Percentiles rank a stretch among this genome's conserved stretches.
Conservation (phyloP, 2,113 vertebrate species). For the Dendropsophus ebraccatus region DNA sequence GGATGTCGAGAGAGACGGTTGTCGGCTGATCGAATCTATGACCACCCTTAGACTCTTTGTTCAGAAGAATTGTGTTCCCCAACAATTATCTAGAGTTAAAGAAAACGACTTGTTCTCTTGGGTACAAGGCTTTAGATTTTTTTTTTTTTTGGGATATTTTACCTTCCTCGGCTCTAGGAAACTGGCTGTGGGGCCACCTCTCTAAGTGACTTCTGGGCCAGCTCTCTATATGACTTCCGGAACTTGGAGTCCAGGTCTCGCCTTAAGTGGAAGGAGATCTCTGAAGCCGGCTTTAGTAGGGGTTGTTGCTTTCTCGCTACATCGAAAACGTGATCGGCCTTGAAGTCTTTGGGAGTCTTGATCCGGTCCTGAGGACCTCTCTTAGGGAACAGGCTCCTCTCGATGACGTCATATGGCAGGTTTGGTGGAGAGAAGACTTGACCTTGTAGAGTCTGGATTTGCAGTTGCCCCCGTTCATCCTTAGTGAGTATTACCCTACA, state of each 20-base stretch:
- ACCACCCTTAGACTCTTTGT: too few species aligned
- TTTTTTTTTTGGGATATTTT: too few species aligned
- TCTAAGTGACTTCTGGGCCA: too few species aligned
- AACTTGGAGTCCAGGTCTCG: slow-evolving; percentile 61
- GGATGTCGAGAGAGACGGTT: too few species aligned
- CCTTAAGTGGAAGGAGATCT: slow-evolving; percentile 63
- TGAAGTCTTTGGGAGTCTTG: slow-evolving; percentile 62
- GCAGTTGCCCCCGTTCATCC: fast-evolving
- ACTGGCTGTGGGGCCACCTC: too few species aligned
- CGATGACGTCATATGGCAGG: slow-evolving; percentile 63
- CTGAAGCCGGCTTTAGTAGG: slow-evolving; percentile 27
- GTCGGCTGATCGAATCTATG: too few species aligned
- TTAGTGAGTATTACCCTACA: slow-evolving; percentile 50
- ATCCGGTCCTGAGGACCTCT: slow-evolving; percentile 6
- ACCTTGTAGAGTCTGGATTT: slow-evolving; percentile 28
- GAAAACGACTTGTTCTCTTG: too few species aligned
- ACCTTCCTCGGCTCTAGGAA: too few species aligned
- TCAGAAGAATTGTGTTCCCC: too few species aligned
- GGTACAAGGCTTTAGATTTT: too few species aligned
- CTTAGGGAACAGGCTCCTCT: slow-evolving; percentile 36
- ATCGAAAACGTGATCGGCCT: slow-evolving; percentile 1
- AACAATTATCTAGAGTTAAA: too few species aligned
- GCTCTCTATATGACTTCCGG: too few species aligned
- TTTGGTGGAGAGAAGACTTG: slow-evolving; percentile 44
- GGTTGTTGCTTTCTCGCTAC: slow-evolving; percentile 56